Evolutionary conservation across 2,113 vertebrate species (phyloP).

Genomic region (Nothoprocta perdicaria): DNA sequence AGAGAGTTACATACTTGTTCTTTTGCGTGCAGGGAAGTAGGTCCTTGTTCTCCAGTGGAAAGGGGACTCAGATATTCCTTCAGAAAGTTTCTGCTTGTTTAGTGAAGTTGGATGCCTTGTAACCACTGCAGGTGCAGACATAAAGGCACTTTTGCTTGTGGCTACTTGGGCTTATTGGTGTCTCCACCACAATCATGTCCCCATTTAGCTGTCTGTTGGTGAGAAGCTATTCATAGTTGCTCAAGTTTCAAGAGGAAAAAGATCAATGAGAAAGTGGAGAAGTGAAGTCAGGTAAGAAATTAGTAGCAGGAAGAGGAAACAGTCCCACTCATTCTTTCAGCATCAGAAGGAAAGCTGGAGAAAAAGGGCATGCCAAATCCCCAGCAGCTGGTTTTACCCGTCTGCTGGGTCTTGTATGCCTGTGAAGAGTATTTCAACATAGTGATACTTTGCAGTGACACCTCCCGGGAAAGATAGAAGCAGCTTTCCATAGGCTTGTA

Average conservation of each 20-base stretch:
- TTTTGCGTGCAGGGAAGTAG: not conserved
- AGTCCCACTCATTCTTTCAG: not conserved
- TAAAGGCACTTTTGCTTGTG: not conserved
- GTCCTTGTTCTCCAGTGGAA: not conserved
- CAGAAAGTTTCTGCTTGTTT: not conserved
- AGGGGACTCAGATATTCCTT: accelerated
- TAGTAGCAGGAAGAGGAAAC: not conserved
- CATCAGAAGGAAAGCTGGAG: not conserved
- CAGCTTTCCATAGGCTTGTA: not conserved
- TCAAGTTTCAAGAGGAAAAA: not conserved
- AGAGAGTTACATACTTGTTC: not conserved
- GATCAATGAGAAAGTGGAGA: not conserved
- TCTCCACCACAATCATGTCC: not conserved
- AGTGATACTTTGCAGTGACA: not conserved
- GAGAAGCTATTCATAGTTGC: not conserved
- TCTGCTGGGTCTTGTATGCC: not conserved
- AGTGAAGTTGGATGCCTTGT: not conserved
- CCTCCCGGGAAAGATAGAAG: slow-evolving; percentile 27
- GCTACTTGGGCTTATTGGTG: not conserved
- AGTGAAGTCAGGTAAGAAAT: not conserved
- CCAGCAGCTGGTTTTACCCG: not conserved
- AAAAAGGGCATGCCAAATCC: not conserved
- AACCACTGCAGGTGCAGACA: not conserved
- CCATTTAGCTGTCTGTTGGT: not conserved
- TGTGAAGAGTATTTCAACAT: not conserved